Evolutionary conservation across 2,888 invertebrate genomes (phyloP), one percentile per base, ranked within the genome.

Genomic region (Mesorhabditis sp.): DNA sequence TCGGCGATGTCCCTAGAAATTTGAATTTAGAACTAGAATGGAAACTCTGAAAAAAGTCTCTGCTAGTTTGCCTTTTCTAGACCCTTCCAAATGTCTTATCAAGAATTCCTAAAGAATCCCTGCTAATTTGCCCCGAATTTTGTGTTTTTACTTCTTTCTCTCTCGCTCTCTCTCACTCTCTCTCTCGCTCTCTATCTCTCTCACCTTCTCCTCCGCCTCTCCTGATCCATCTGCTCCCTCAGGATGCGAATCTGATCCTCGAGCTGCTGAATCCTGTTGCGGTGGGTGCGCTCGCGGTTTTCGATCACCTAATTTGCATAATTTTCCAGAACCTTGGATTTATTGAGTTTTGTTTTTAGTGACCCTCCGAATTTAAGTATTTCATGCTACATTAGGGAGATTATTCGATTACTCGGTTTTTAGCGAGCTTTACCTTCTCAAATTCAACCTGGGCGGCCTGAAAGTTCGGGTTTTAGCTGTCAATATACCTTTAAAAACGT

Each of bases 151-250:
- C 28, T 28, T 28, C 28, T 28, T 28, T 28, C 2, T 28, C 28
- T 28, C 1, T 28, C 28, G 1, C 28, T 28, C 28, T 28, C 28
- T n/a, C n/a, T n/a, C n/a, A n/a, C n/a, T n/a, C n/a, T 28, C 2
- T 28, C 28, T 28, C 1, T 28, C 28, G 1, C 28, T 28, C 28
- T 28, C 28, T n/a, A n/a, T n/a, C n/a, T n/a, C n/a, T n/a, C 44
- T 15, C 45, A 74, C 74, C 74, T 72, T 66, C 76, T 68, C 5
- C 83, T 74, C 28, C 83, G 72, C 44, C 83, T 74, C 73, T 84
- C 84, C 4, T 75, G 76, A 50, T 84, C 84, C 62, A 84, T 74
- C 67, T 84, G 83, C 41, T 84, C 84, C 50, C 84, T 73, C 65
- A 85, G 75, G 64, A 81, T 78, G 7, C 69, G 72, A 28, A 85